These are phyloP conservation scores for Venusia cambrica DNA, from an alignment of 2,888 invertebrate genomes.

Conservation along the genomic window DNA sequence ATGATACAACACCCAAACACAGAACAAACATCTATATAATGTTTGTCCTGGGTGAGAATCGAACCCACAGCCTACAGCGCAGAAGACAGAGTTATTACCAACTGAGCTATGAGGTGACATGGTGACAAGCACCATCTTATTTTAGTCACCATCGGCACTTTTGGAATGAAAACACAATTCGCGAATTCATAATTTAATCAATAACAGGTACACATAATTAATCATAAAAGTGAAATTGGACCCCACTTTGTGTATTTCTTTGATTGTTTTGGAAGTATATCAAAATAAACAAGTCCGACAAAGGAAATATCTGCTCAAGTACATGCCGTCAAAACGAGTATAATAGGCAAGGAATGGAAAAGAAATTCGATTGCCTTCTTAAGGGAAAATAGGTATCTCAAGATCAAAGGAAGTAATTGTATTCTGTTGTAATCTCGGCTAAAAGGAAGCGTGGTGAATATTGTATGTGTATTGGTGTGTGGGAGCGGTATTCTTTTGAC, in stretches of 20 bases:
- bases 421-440: slow-evolving; percentile 32
- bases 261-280: slow-evolving; percentile 19
- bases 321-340: slow-evolving; percentile 25
- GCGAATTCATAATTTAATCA: too few relatives aligned
- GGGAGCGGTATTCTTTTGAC: slow-evolving; percentile 16
- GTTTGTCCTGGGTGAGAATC: too few relatives aligned
- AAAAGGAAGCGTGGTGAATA: slow-evolving; percentile 29
- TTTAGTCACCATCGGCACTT: too few relatives aligned
- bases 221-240: too few relatives aligned
- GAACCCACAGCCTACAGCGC: too few relatives aligned
- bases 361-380: slow-evolving; percentile 35
- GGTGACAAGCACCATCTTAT: too few relatives aligned
- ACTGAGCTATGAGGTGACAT: too few relatives aligned
- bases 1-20: too few relatives aligned
- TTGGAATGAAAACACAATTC: too few relatives aligned
- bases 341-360: slow-evolving; percentile 31
- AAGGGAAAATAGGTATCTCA: slow-evolving; percentile 30
- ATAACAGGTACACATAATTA: too few relatives aligned
- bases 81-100: too few relatives aligned
- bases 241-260: slow-evolving; percentile 6
- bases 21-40: too few relatives aligned
- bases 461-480: slow-evolving; percentile 28
- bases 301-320: slow-evolving; percentile 25
- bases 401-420: slow-evolving; percentile 33
- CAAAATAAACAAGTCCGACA: slow-evolving; percentile 25